Evolutionary conservation across 2,113 vertebrate genomes (phyloP).

Genomic region (Garra rufa): DNA sequence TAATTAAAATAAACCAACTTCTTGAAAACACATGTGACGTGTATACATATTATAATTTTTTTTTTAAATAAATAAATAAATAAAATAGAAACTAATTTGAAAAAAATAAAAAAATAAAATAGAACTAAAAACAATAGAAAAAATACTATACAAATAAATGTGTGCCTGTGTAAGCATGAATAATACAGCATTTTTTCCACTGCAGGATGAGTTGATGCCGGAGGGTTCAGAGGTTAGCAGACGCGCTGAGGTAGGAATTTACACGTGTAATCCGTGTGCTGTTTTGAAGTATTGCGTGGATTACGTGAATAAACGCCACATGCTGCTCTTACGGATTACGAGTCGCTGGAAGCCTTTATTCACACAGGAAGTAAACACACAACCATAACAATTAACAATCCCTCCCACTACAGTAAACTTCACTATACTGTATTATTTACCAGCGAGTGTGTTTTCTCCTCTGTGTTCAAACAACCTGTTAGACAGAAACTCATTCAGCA

Average conservation of each 20-base stretch:
- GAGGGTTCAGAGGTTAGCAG: neutral
- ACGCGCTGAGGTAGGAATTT: neutral
- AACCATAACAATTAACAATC: neutral
- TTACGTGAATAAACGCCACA: neutral
- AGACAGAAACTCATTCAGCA: neutral
- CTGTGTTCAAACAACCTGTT: neutral
- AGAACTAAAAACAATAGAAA: no score
- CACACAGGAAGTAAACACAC: neutral
- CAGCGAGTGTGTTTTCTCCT: neutral
- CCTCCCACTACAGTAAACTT: neutral
- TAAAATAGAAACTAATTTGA: no score
- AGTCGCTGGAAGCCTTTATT: neutral
- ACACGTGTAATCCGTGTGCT: slow-evolving; percentile 23
- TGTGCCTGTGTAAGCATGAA: neutral
- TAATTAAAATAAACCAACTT: no score
- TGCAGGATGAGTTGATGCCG: neutral
- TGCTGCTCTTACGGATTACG: neutral
- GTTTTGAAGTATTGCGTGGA: neutral
- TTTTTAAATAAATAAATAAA: no score
- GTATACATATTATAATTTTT: no score
- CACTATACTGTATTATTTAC: neutral
- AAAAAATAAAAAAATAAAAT: no score
- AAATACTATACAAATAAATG: no score
- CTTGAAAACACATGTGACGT: no score
- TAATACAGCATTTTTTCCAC: neutral